Conservation (phyloP, 2,888 invertebrate species). For the Cotesia congregata region DNA sequence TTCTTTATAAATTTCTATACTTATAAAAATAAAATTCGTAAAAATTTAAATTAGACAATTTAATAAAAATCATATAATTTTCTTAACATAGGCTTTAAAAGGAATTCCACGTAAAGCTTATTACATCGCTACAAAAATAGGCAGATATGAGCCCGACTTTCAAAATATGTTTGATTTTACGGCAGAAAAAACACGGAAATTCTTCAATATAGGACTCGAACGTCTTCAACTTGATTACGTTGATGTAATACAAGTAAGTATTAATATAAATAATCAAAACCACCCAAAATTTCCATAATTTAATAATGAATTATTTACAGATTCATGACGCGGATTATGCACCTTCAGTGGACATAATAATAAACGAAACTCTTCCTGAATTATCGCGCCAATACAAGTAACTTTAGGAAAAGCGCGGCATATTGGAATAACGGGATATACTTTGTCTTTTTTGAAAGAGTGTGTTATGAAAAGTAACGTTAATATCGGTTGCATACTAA, state of each 20-base stretch:
- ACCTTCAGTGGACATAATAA: conserved; percentile 79
- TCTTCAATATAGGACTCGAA: conserved; percentile 82
- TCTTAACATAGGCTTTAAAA: conserved; percentile 76
- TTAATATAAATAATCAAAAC: conserved; percentile 16
- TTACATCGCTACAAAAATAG: conserved; percentile 93
- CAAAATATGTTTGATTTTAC: conserved; percentile 90
- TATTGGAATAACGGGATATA: conserved; percentile 92
- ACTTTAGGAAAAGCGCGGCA: conserved; percentile 80
- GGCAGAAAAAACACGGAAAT: conserved; percentile 79
- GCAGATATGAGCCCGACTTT: conserved; percentile 82
- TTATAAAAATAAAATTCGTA: too few species aligned
- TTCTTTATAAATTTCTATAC: too few species aligned
- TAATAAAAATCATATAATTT: too few species aligned
- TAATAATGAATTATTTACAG: conserved; percentile 69
- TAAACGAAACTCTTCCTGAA: conserved; percentile 89
- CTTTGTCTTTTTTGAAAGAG: conserved; percentile 82
- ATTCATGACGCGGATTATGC: conserved; percentile 95
- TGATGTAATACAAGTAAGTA: conserved; percentile 87
- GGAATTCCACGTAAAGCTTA: conserved; percentile 85
- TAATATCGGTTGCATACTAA: conserved; percentile 80
- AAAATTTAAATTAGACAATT: too few species aligned
- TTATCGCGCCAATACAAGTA: conserved; percentile 82
- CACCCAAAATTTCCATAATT: too few species aligned
- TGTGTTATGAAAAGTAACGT: conserved; percentile 78
- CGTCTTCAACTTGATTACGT: conserved; percentile 85